Evolutionary conservation across 1,140 invertebrate genomes (phyloP), one percentile per base, ranked within the genome.

Genomic region (Vollenhovia emeryi): DNA sequence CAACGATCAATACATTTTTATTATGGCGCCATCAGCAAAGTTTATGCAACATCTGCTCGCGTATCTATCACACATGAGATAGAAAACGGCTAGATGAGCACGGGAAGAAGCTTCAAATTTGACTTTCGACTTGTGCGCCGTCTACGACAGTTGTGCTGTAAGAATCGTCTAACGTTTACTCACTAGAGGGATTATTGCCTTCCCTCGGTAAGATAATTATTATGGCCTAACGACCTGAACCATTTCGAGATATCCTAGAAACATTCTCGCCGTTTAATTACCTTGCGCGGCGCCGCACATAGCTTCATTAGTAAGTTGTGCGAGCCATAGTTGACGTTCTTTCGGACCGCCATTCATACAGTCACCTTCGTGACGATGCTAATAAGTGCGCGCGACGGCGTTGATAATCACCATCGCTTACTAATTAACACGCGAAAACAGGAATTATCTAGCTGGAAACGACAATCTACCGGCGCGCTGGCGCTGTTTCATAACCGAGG

Each of bases 331-430:
- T 33, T 80, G 48, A 55, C 24, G 69, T 82, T 73, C 64, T 73
- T 82, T 45, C 27, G 50, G 13, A 75, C 36, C 52, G 43, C 30
- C 48, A 24, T 73, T 57, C 48, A 43, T 33, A n/a, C n/a, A 82
- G 24, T 59, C 66, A 82, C 50, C 69, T 75, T 75, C 80, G 55
- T 62, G 80, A 64, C 57, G 48, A 73, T 43, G 57, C 80, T 84
- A 84, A 84, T 84, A 84, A 84, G 57, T 62, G 71, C 80, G 57
- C 80, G 40, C 80, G 50, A 59, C 27, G 69, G 79, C 43, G 66
- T 76, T 62, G 80, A 76, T 84, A 84, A 84, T 84, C 45, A 43
- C 43, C 71, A 62, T 76, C 66, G 4, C 48, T 33, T 50, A 40
- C 43, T 76, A 84, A 84, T 84, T 84, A 84, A 84, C 71, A 52